Evolutionary conservation across 2,888 invertebrate species (phyloP), one percentile per base, ranked within the genome.

Genomic region (Cephus spinipes): DNA sequence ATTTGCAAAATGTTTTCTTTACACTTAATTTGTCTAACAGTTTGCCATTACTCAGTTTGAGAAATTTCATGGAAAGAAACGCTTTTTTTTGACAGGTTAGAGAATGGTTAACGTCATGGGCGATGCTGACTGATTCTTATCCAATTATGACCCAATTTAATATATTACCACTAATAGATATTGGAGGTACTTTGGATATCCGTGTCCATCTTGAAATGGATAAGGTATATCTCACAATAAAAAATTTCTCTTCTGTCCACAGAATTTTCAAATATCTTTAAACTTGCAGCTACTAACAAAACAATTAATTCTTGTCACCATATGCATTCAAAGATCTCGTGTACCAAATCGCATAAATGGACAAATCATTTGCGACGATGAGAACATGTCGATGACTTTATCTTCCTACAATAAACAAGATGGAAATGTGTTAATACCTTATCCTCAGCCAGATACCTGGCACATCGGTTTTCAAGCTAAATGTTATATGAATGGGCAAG

Each of bases 101-200:
- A 80, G 92, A 92, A 76, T 92, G 92, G 91, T 89, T 92, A 79
- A 92, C 92, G 12, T 91, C 92, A 4, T 92, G 92, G 92, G 80
- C 93, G 40, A 88, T 91, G 68, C 83, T 93, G 68, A 90, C 90
- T 3, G 92, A 92, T 80, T 79, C 82, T 30, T 86, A 85, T 78
- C 92, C 92, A 23, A 88, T 92, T 40, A 87, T 92, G 69, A 87
- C 89, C 3, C 91, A 91, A 76, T 92, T 92, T 83, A 89, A 92
- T 79, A 87, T 92, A 81, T 82, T 92, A 68, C 92, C 92, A 12
- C 89, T 92, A 78, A 87, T 92, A 36, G 93, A 93, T 80, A 91
- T 92, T 79, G 93, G 93, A 33, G 93, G 93, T 68, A 92, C 92
- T 6, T 88, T 93, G 2, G 91, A 91, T 75, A 90, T 93, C 79